Evolutionary conservation across 2,797 vertebrate species (phyloP).

Genomic region (Notolepis coatsorum): DNA sequence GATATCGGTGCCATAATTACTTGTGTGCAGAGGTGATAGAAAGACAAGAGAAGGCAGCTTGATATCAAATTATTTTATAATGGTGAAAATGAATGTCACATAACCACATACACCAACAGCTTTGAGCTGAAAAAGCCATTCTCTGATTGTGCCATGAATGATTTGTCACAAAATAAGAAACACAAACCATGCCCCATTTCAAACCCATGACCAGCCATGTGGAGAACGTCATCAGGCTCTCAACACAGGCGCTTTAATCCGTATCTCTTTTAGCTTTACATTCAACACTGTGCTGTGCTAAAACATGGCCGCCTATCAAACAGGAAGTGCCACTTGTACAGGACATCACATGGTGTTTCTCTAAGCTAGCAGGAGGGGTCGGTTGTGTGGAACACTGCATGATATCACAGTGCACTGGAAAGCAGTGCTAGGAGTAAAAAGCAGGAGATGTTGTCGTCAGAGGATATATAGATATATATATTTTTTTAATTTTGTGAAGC

Average conservation of each 20-base stretch:
- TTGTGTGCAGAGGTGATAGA: too few relatives aligned
- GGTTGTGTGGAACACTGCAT: conserved; percentile 25
- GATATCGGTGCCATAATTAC: too few relatives aligned
- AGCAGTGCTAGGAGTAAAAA: conserved; percentile 23
- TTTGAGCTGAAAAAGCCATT: conserved; percentile 59
- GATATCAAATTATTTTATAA: conserved; percentile 67
- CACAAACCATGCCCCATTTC: conserved; percentile 42
- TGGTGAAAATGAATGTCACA: conserved; percentile 63
- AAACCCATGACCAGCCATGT: conserved; percentile 43
- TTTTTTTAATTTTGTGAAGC: too few relatives aligned
- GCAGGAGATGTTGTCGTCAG: conserved; percentile 40
- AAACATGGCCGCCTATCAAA: conserved; percentile 34
- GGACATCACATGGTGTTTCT: conserved; percentile 25
- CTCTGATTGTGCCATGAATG: conserved; percentile 68
- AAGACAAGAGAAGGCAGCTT: conserved; percentile 6
- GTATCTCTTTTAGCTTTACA: conserved; percentile 55
- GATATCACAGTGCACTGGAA: conserved; percentile 40
- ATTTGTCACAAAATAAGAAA: conserved; percentile 64
- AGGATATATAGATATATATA: too few relatives aligned
- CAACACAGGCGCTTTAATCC: neutral
- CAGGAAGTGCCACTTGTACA: conserved; percentile 26
- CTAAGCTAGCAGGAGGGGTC: conserved; percentile 7
- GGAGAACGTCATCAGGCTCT: conserved; percentile 27
- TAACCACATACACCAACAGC: conserved; percentile 68
- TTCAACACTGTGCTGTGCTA: conserved; percentile 64